These are phyloP conservation scores for Griposia aprilina DNA, from an alignment of 2,888 invertebrate species.

Conservation along the genomic window DNA sequence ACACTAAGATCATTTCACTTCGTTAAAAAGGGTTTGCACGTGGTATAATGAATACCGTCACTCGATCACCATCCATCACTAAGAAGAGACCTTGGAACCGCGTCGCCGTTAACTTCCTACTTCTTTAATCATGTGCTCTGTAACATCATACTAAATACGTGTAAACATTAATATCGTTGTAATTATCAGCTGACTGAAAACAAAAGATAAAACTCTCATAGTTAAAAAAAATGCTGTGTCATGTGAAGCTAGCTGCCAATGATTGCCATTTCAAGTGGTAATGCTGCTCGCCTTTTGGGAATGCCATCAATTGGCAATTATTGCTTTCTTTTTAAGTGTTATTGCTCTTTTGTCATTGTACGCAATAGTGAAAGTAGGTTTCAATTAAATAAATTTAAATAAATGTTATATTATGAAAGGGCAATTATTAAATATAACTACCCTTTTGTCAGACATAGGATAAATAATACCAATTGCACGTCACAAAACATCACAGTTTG, in stretches of 20 bases:
- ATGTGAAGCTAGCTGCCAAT: neutral
- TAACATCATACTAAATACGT: conserved; percentile 18
- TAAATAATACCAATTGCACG: neutral
- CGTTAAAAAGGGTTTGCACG: conserved; percentile 43
- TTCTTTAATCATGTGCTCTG: conserved; percentile 38
- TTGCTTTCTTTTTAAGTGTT: neutral
- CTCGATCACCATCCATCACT: conserved; percentile 59
- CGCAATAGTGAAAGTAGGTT: neutral
- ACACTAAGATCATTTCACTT: neutral
- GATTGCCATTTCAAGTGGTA: conserved; percentile 23
- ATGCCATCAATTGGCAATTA: conserved; percentile 11
- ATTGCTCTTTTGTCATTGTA: neutral
- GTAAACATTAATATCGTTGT: conserved; percentile 4
- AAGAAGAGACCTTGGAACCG: conserved; percentile 40
- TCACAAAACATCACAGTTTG: neutral
- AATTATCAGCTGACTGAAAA: neutral
- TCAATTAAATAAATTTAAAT: neutral
- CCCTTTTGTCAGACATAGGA: neutral
- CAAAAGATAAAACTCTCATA: neutral
- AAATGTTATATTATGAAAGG: neutral
- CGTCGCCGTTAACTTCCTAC: conserved; percentile 23
- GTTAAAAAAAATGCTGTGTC: neutral
- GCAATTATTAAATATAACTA: neutral
- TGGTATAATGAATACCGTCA: conserved; percentile 41
- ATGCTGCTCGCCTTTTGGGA: conserved; percentile 9